A percentile compares a stretch with the other conserved stretches of the same genome.
phyloP scores from a whole-genome alignment of 2,888 invertebrate species.

The Empis stercorea region DNA sequence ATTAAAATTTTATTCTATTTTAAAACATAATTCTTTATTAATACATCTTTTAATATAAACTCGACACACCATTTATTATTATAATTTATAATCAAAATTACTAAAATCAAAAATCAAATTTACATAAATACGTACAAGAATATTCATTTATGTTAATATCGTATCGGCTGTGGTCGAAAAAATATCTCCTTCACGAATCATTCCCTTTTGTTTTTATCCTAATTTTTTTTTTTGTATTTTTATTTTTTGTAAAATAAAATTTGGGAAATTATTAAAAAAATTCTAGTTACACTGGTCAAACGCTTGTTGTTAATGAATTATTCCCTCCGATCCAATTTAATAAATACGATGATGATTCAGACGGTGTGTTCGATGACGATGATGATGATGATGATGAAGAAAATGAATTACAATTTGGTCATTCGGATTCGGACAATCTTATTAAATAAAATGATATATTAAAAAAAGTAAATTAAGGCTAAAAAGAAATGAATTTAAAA shows the following conservation, averaged over 20 bases:
- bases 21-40: too few species aligned
- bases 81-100: too few species aligned
- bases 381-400: conserved; percentile 16
- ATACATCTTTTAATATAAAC: neutral
- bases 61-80: conserved; percentile 13
- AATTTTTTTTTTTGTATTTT: too few species aligned
- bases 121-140: too few species aligned
- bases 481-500: too few species aligned
- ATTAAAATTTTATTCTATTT: too few species aligned
- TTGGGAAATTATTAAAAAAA: too few species aligned
- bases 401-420: conserved; percentile 30
- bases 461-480: neutral
- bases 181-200: neutral
- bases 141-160: too few species aligned
- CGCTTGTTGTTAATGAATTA: conserved; percentile 83
- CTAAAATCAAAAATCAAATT: conserved; percentile 12
- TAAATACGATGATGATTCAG: conserved; percentile 24
- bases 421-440: conserved; percentile 14
- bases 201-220: too few species aligned
- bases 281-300: conserved; percentile 87
- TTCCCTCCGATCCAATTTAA: conserved; percentile 54
- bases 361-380: conserved; percentile 9
- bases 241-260: too few species aligned
- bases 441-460: conserved; percentile 5
- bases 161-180: conserved; percentile 1